Evolutionary conservation across 1,140 invertebrate genomes (phyloP).

Genomic region (Tetraneura akinire): DNA sequence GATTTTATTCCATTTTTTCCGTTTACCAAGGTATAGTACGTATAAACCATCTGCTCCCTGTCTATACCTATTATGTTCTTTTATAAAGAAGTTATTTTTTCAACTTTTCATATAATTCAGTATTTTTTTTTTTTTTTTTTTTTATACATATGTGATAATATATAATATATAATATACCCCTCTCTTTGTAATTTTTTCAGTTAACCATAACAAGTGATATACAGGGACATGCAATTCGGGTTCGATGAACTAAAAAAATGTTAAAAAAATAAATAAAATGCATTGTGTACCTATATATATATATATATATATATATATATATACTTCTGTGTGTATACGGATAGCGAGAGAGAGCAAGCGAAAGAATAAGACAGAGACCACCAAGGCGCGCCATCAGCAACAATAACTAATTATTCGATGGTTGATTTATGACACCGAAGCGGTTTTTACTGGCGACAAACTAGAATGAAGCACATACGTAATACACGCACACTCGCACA

Average conservation of each 20-base stretch:
- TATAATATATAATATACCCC: neutral
- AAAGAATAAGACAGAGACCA: constrained; percentile 25
- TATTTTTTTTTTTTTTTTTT: neutral
- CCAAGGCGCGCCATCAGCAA: constrained; percentile 48
- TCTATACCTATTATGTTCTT: neutral
- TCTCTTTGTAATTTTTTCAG: neutral
- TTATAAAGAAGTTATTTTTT: constrained; percentile 19
- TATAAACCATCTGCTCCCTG: constrained; percentile 28
- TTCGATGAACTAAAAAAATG: constrained; percentile 40
- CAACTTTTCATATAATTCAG: constrained; percentile 6
- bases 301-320: too few relatives aligned
- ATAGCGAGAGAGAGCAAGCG: neutral
- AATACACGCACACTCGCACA: neutral
- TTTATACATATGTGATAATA: too few relatives aligned
- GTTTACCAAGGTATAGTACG: neutral
- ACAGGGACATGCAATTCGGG: constrained; percentile 40
- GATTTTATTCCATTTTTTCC: constrained; percentile 25
- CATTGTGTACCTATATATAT: constrained; percentile 20
- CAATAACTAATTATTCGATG: constrained; percentile 50
- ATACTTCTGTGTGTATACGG: neutral
- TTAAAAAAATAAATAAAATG: constrained; percentile 28
- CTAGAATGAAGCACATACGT: constrained; percentile 32
- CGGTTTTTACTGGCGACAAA: constrained; percentile 44
- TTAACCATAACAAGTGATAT: constrained; percentile 3
- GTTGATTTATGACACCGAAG: constrained; percentile 50